Percentiles rank a stretch among this genome's conserved stretches.
Evolutionary conservation across 2,888 invertebrate species (phyloP).

Genomic region (Timema cristinae): DNA sequence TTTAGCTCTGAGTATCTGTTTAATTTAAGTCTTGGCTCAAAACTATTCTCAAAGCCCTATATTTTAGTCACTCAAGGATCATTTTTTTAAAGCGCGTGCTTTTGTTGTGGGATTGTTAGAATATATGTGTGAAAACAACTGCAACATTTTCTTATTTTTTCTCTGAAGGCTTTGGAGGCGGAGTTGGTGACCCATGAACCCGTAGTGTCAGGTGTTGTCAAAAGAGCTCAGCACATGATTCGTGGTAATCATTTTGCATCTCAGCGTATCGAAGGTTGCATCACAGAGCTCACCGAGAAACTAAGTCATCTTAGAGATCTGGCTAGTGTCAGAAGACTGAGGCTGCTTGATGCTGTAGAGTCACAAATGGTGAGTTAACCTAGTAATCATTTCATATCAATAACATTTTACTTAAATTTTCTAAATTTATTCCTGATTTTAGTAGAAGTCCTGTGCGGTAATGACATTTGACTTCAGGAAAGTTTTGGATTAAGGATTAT

Average conservation of each 20-base stretch:
- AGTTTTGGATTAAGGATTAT: no score
- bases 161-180: slow-evolving; percentile 67
- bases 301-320: slow-evolving; percentile 67
- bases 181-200: slow-evolving; percentile 86
- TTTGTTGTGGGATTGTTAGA: not conserved
- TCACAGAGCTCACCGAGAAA: slow-evolving; percentile 64
- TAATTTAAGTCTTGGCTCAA: no score
- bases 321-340: slow-evolving; percentile 60
- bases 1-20: no score
- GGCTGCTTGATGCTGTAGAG: slow-evolving; percentile 76
- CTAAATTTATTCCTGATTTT: no score
- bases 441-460: no score
- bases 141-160: slow-evolving; percentile 2
- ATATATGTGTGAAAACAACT: not conserved
- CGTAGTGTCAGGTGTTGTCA: slow-evolving; percentile 67
- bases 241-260: slow-evolving; percentile 83
- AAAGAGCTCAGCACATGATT: slow-evolving; percentile 73
- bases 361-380: slow-evolving; percentile 64
- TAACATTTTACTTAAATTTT: no score
- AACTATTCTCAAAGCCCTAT: no score
- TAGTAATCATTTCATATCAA: no score
- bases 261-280: slow-evolving; percentile 63
- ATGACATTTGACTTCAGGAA: no score
- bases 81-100: not conserved
- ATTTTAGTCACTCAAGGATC: no score